phyloP scores from a whole-genome alignment of 2,113 vertebrate species.

The Actenoides lindsayi region DNA sequence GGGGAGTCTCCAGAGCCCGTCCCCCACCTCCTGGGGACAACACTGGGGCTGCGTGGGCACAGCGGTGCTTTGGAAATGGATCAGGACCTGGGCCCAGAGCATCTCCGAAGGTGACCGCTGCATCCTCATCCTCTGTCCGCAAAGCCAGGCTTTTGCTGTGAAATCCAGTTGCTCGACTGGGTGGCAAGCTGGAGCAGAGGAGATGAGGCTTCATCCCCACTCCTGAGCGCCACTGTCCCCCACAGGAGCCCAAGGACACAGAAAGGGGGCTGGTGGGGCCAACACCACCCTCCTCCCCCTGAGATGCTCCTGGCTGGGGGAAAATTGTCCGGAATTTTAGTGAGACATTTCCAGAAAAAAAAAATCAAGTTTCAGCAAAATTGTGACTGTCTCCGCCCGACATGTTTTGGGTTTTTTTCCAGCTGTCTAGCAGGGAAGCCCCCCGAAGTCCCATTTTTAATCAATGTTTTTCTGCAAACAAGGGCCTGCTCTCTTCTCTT shows the following conservation, averaged over 20 bases:
- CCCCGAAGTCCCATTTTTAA: background rate
- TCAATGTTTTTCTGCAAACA: background rate
- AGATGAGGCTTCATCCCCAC: rapidly evolving
- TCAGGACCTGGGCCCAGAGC: background rate
- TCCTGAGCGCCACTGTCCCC: background rate
- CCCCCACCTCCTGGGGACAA: background rate
- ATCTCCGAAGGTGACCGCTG: rapidly evolving
- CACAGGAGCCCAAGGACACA: rapidly evolving
- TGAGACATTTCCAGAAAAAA: background rate
- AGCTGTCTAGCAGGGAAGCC: background rate
- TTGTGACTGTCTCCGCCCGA: background rate
- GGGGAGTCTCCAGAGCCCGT: background rate
- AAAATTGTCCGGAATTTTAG: background rate
- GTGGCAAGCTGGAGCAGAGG: background rate
- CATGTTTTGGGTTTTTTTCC: background rate
- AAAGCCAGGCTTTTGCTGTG: background rate
- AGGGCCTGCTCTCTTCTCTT: background rate
- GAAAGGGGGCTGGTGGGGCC: background rate
- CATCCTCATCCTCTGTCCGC: background rate
- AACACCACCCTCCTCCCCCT: rapidly evolving
- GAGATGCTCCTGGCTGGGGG: background rate
- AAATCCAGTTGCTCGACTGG: background rate
- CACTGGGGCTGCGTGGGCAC: rapidly evolving
- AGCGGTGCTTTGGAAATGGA: rapidly evolving
- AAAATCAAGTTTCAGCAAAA: background rate